These are phyloP conservation scores for Hirtodrosophila cameraria DNA, from an alignment of 2,888 invertebrate species.

Conservation along the genomic window DNA sequence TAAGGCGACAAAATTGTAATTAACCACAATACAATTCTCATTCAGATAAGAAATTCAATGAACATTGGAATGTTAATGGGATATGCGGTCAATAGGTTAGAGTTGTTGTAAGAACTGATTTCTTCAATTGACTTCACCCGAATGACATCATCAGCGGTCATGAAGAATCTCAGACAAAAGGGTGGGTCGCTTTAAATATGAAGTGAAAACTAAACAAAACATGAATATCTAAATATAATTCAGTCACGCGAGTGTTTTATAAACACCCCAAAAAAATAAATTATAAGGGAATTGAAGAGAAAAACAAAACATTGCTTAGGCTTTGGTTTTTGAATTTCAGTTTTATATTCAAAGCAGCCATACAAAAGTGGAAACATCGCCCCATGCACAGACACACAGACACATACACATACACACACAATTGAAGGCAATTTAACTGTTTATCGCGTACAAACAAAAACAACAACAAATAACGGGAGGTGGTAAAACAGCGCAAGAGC, in stretches of 20 bases:
- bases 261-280: background rate
- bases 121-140: constrained; percentile 30
- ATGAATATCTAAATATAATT: constrained; percentile 34
- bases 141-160: constrained; percentile 51
- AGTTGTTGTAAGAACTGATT: constrained; percentile 6
- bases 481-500: constrained; percentile 18
- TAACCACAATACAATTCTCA: constrained; percentile 17
- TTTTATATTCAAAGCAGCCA: constrained; percentile 57
- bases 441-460: constrained; percentile 62
- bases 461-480: constrained; percentile 50
- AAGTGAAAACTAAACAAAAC: constrained; percentile 11
- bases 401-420: constrained; percentile 17
- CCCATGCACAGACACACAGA: constrained; percentile 18
- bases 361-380: constrained; percentile 47
- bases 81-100: background rate
- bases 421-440: constrained; percentile 74
- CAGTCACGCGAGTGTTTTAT: constrained; percentile 39
- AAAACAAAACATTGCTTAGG: constrained; percentile 42
- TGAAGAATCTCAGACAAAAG: constrained; percentile 22
- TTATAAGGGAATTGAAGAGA: constrained; percentile 31
- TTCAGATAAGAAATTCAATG: constrained; percentile 14
- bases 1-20: background rate
- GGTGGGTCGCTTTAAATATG: constrained; percentile 17
- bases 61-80: constrained; percentile 2
- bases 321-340: constrained; percentile 32